Conservation (phyloP, 2,113 vertebrate genomes). For the human (Homo sapiens) region GRCh38 chr16:67070501-67071000, state of each 20-base stretch:
- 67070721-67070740: not conserved
- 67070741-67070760: no score
- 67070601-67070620: not conserved
- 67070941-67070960: not conserved
- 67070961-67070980: not conserved
- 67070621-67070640: not conserved
- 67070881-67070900: not conserved
- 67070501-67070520: not conserved
- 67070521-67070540: not conserved
- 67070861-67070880: not conserved
- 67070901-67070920: not conserved
- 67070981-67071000: not conserved
- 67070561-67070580: not conserved
- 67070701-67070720: not conserved
- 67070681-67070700: not conserved
- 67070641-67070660: not conserved
- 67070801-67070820: not conserved
- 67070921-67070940: constrained; percentile 4
- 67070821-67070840: not conserved
- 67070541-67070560: not conserved
- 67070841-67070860: not conserved
- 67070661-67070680: not conserved
- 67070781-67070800: not conserved
- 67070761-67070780: not conserved
- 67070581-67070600: not conserved